phyloP scores from a whole-genome alignment of 1,140 invertebrate genomes.

The Rhynchophorus ferrugineus region DNA sequence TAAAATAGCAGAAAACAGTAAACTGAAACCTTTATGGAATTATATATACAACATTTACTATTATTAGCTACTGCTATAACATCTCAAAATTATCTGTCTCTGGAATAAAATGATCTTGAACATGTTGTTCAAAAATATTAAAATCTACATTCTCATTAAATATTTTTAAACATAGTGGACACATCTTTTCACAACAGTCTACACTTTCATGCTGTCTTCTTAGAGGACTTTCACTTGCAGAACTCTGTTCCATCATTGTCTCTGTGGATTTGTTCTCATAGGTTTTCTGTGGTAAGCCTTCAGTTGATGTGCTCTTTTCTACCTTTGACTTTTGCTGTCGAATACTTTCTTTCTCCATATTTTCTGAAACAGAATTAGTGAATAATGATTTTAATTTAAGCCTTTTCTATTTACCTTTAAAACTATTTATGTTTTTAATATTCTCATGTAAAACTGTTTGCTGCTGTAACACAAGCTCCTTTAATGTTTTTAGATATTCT shows the following conservation, averaged over 20 bases:
- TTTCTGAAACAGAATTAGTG: constrained; percentile 17
- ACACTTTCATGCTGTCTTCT: constrained; percentile 10
- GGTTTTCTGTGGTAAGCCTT: constrained; percentile 23
- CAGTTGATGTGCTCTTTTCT: constrained; percentile 28
- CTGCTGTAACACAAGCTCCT: constrained; percentile 54
- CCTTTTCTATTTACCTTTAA: constrained; percentile 13
- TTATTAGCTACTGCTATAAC: constrained; percentile 17
- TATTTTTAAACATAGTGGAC: constrained; percentile 47
- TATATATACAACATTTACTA: neutral
- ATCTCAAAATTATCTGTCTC: constrained; percentile 19
- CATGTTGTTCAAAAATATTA: constrained; percentile 46
- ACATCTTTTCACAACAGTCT: constrained; percentile 44
- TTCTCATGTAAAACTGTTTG: constrained; percentile 52
- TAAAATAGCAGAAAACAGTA: no score
- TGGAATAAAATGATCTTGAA: constrained; percentile 46
- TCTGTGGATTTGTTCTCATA: constrained; percentile 22
- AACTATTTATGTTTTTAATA: constrained; percentile 35
- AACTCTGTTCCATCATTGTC: constrained; percentile 17
- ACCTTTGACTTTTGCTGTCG: constrained; percentile 20
- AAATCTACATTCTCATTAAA: constrained; percentile 43
- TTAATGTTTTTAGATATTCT: constrained; percentile 54
- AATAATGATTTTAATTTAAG: neutral
- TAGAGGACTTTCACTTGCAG: neutral
- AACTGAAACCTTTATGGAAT: no score
- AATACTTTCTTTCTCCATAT: constrained; percentile 28